Percentiles rank a stretch among this genome's conserved stretches.
phyloP scores from a whole-genome alignment of 92 coral and sea anemone genomes.

The Porites divaricata region DNA sequence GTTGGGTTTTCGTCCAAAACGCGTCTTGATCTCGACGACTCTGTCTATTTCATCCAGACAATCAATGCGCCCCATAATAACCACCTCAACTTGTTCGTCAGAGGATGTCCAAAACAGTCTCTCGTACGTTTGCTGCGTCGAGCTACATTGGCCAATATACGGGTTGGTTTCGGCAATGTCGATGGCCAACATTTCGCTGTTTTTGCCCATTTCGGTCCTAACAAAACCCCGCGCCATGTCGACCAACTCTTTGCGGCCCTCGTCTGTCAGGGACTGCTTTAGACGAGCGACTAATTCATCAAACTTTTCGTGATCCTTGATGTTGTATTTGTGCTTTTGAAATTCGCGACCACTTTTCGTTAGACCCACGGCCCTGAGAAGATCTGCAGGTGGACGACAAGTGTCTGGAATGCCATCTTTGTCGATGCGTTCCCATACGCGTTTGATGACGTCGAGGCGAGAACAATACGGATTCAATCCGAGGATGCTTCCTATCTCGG shows the following conservation, averaged over 20 bases:
- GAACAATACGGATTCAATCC: conserved; percentile 5
- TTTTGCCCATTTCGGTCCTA: conserved; percentile 14
- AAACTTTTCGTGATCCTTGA: not conserved
- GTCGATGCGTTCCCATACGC: not conserved
- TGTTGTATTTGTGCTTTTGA: not conserved
- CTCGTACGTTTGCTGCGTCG: not conserved
- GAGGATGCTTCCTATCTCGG: conserved; percentile 19
- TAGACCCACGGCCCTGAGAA: not conserved
- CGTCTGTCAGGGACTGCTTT: not conserved
- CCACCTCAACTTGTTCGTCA: not conserved
- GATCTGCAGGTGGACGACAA: not conserved
- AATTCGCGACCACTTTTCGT: not conserved
- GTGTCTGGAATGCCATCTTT: not conserved
- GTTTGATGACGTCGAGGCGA: not conserved
- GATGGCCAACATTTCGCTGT: conserved; percentile 12
- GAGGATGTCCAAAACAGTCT: not conserved
- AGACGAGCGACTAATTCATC: not conserved
- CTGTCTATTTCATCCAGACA: not conserved
- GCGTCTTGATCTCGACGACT: conserved; percentile 25
- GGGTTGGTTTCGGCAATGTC: not conserved
- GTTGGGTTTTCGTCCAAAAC: not conserved
- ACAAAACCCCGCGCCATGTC: not conserved
- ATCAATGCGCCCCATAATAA: conserved; percentile 2
- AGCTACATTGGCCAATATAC: not conserved
- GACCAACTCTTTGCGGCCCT: not conserved